These are phyloP conservation scores for Xenopus laevis DNA, from an alignment of 2,113 vertebrate genomes.

Conservation along the genomic window DNA sequence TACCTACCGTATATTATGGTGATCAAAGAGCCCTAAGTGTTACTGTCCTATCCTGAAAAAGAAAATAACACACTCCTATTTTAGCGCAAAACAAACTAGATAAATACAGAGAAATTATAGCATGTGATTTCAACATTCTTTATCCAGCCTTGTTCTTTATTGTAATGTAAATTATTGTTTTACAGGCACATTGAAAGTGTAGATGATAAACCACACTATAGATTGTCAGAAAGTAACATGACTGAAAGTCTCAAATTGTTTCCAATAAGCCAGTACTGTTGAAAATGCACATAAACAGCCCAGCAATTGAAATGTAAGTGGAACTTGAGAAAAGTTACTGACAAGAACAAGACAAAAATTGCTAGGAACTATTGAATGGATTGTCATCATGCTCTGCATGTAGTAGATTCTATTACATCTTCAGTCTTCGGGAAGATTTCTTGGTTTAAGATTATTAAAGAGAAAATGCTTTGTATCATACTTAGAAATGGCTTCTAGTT, in stretches of 20 bases:
- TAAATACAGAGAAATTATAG: no score
- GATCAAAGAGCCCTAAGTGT: no score
- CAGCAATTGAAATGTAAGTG: constrained; percentile 16
- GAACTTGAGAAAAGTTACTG: constrained; percentile 10
- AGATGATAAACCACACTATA: background rate
- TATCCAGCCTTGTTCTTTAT: background rate
- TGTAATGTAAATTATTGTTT: background rate
- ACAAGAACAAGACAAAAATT: constrained; percentile 13
- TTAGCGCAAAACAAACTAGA: no score
- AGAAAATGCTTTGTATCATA: background rate
- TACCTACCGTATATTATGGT: no score
- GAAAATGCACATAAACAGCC: constrained; percentile 3
- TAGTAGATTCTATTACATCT: background rate
- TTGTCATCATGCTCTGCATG: background rate
- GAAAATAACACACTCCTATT: no score
- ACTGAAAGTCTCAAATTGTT: constrained; percentile 10
- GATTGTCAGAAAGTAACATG: background rate
- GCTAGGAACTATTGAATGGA: constrained; percentile 1
- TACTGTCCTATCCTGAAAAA: no score
- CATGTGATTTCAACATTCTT: no score
- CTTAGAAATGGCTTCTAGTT: no score
- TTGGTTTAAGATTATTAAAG: background rate
- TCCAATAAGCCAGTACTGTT: background rate
- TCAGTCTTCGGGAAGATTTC: background rate
- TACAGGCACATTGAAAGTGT: background rate